Percentiles rank a stretch among this genome's conserved stretches.
phyloP scores from a whole-genome alignment of 2,797 vertebrate genomes.

The Graptemys geographica region DNA sequence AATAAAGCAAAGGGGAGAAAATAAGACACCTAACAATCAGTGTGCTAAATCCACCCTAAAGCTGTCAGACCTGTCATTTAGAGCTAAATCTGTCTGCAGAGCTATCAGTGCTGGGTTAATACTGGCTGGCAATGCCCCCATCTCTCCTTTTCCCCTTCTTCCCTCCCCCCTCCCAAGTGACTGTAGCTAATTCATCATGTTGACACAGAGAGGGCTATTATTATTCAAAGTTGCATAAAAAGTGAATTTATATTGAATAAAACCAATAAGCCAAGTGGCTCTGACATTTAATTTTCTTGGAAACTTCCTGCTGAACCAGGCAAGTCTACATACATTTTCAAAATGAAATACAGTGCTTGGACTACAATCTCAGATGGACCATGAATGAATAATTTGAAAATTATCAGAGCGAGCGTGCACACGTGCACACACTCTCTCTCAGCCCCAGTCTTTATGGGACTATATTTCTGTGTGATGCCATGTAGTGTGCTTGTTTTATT shows the following conservation, averaged over 20 bases:
- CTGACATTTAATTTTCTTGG: conserved; percentile 80
- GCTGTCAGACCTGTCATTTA: conserved; percentile 22
- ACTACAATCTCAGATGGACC: not conserved
- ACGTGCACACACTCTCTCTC: not conserved
- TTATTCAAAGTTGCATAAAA: conserved; percentile 74
- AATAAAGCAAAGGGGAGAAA: not conserved
- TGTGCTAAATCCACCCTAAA: conserved; percentile 35
- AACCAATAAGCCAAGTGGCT: conserved; percentile 68
- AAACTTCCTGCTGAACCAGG: conserved; percentile 69
- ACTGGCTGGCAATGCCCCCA: not conserved
- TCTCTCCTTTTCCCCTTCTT: conserved; percentile 1
- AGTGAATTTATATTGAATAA: conserved; percentile 74
- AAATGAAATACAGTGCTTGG: conserved; percentile 64
- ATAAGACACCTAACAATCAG: not conserved
- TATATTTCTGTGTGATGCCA: not conserved
- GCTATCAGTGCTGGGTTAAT: not conserved
- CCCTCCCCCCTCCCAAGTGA: not conserved
- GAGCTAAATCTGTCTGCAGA: conserved; percentile 47
- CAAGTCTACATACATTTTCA: conserved; percentile 49
- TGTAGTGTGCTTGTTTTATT: conserved; percentile 33
- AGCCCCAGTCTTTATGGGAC: conserved; percentile 6
- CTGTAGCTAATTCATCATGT: conserved; percentile 50
- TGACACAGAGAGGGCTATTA: conserved; percentile 64
- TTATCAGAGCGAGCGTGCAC: not conserved
- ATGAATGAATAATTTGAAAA: conserved; percentile 43